A percentile compares a stretch with the other conserved stretches of the same genome.
These are phyloP conservation scores for Drosophila kurseongensis DNA, from an alignment of 1,140 invertebrate species.

Conservation along the genomic window DNA sequence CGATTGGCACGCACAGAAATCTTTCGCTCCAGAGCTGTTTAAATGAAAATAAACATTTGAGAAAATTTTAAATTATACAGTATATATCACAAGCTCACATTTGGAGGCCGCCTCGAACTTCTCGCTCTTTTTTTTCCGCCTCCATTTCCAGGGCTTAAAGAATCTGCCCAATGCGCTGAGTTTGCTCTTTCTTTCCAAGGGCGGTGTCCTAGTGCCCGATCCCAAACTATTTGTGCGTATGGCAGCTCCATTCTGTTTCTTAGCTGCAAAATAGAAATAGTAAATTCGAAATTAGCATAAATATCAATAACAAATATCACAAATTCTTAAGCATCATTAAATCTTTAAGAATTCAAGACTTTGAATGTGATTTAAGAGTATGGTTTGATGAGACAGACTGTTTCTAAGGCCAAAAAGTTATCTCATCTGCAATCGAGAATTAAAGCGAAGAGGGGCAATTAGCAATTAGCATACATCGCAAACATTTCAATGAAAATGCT, in stretches of 20 bases:
- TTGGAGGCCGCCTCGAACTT: conserved; percentile 97
- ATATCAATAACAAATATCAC: too few species aligned
- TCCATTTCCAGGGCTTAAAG: conserved; percentile 99
- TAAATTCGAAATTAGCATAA: too few species aligned
- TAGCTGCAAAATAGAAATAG: conserved; percentile 88
- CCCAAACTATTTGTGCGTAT: conserved; percentile 94
- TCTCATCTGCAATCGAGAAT: background rate
- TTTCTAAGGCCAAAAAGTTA: background rate
- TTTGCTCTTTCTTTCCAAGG: conserved; percentile 95
- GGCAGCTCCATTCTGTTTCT: conserved; percentile 96
- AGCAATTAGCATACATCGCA: conserved; percentile 38
- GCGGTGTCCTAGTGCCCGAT: conserved; percentile 91
- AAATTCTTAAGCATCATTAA: too few species aligned
- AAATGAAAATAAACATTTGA: background rate
- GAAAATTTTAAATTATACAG: background rate
- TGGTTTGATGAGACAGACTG: too few species aligned
- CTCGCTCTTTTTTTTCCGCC: conserved; percentile 99
- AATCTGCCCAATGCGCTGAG: conserved; percentile 96
- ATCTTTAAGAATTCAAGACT: too few species aligned
- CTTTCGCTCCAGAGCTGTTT: conserved; percentile 96
- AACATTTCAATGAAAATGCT: conserved; percentile 25
- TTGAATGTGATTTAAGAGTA: too few species aligned
- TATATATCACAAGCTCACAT: conserved; percentile 89
- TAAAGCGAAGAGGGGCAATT: conserved; percentile 11
- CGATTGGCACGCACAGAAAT: conserved; percentile 98